These are phyloP conservation scores for Microctenopoma steveboyesi DNA, from an alignment of 2,797 vertebrate genomes.

Conservation along the genomic window DNA sequence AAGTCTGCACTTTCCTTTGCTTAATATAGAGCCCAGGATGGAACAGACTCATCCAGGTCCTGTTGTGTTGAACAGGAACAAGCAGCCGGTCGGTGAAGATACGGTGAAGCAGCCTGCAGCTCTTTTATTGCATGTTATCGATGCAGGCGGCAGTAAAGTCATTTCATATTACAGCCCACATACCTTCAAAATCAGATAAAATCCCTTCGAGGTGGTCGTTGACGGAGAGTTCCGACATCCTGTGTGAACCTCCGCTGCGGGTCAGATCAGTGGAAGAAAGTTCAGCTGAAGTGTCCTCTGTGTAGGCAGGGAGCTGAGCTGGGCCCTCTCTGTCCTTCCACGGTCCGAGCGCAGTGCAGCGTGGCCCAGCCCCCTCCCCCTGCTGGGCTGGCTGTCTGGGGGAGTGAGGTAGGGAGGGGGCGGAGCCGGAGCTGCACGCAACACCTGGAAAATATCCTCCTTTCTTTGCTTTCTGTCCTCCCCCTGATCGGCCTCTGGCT, in stretches of 20 bases:
- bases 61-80: neutral
- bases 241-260: conserved; percentile 35
- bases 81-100: neutral
- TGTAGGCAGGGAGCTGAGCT: neutral
- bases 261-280: neutral
- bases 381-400: neutral
- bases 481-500: neutral
- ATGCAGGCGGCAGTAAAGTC: conserved; percentile 21
- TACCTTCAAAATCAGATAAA: conserved; percentile 92
- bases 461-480: conserved; percentile 14
- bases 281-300: neutral
- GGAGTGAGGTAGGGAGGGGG: conserved; percentile 10
- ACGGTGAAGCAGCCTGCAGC: neutral
- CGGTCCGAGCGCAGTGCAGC: neutral
- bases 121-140: conserved; percentile 18
- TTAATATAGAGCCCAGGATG: too few species aligned
- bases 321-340: neutral
- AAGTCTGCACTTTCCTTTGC: too few species aligned
- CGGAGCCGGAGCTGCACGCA: conserved; percentile 38
- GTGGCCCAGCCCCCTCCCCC: conserved; percentile 32
- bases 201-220: conserved; percentile 91
- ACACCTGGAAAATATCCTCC: conserved; percentile 64
- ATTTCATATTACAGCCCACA: conserved; percentile 33
- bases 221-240: conserved; percentile 88
- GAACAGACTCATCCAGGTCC: too few species aligned